A percentile compares a stretch with the other conserved stretches of the same genome.
These are phyloP conservation scores for Naso thynnoides DNA, from an alignment of 2,797 vertebrate species.

Conservation along the genomic window DNA sequence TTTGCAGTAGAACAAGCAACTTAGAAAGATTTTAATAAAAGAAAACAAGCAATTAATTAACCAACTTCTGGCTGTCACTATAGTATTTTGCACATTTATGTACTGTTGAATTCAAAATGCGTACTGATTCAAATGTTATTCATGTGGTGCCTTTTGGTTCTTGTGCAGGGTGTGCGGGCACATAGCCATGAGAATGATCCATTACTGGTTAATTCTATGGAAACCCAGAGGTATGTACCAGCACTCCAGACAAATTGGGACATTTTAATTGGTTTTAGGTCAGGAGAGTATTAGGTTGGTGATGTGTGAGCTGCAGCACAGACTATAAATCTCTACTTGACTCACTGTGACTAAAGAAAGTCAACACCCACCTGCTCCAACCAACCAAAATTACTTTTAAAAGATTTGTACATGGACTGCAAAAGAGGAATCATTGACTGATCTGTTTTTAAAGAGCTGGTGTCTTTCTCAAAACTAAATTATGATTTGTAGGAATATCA, in stretches of 20 bases:
- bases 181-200: constrained; percentile 49
- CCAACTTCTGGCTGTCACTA: background rate
- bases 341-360: constrained; percentile 50
- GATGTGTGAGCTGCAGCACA: constrained; percentile 53
- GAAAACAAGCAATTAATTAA: background rate
- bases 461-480: constrained; percentile 26
- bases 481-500: constrained; percentile 10
- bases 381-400: constrained; percentile 55
- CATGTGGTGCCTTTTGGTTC: constrained; percentile 13
- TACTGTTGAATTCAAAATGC: background rate
- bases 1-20: background rate
- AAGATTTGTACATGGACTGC: constrained; percentile 38
- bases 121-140: constrained; percentile 11
- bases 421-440: constrained; percentile 40
- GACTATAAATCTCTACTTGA: constrained; percentile 58
- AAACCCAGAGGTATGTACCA: constrained; percentile 77
- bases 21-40: background rate
- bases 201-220: constrained; percentile 56
- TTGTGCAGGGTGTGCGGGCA: constrained; percentile 57
- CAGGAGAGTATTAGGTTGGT: constrained; percentile 65
- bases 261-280: constrained; percentile 70
- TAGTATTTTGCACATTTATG: background rate
- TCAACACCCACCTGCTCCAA: constrained; percentile 59
- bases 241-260: constrained; percentile 49
- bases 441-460: constrained; percentile 23